Base-by-base conservation (phyloP, 92 coral and sea anemone genomes). In the Bergia sp. region DNA sequence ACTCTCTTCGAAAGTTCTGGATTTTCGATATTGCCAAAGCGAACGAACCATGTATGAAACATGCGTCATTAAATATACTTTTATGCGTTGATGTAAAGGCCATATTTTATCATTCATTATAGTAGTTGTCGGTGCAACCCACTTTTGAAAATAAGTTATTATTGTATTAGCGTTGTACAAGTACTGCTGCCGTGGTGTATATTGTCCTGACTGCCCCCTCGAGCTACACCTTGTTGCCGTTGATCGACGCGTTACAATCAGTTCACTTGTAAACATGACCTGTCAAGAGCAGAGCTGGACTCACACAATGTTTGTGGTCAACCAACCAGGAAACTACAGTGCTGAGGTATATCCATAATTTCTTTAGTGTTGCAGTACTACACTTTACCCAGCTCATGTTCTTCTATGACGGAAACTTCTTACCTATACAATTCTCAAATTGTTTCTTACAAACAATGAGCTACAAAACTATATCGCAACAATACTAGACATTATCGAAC, bases 231-330 rank as follows among this genome's bases (percentile, higher is more conserved):
- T 84, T 53, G 58, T 9, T 67, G 2, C 49, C 0, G 2, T 29
- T 69, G 87, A 79, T 72, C 87, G 15, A 18, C 78, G 29, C 10
- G 18, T 71, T 45, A 69, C 61, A 36, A 16, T 84, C 45, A 84
- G 79, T 42, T 3, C 43, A 11, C 23, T 13, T 29, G 67, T 84
- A 0, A 84, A 84, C 67, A 84, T 84, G 87, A 41, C 87, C 9
- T 84, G 87, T 36, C n/a, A 21, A 7, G 65, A 84, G 10, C 87
- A 71, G 23, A 69, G 43, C 79, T 84, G 87, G 87, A 67, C 78
- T 74, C 45, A 84, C 67, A 71, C 78, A 11, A 37, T 71, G 37
- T 84, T 84, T 45, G 23, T 50, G 55, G 29, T 37, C 2, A 18
- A 37, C 12, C 87, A 71, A 37, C 87, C 87, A 18, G 87, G 87